A percentile compares a stretch with the other conserved stretches of the same genome.
phyloP scores from a whole-genome alignment of 2,113 vertebrate genomes.

The Bufo bufo region DNA sequence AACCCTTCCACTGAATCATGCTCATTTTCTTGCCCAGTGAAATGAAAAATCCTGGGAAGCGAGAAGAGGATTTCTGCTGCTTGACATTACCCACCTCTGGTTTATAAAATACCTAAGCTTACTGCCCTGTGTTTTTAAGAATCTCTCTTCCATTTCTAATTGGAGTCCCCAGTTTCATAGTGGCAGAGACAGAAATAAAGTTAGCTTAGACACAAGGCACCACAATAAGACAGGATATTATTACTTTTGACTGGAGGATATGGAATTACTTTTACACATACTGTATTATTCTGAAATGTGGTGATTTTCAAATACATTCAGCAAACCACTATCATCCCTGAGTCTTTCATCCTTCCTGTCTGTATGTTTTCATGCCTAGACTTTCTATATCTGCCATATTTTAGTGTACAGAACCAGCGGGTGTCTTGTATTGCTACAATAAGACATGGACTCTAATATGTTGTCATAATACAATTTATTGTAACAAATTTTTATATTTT shows the following conservation, averaged over 20 bases:
- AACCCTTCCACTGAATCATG: slow-evolving; percentile 25
- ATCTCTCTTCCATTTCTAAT: slow-evolving; percentile 20
- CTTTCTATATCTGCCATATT: neutral
- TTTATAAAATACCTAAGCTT: slow-evolving; percentile 30
- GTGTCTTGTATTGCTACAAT: neutral
- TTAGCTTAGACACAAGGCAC: neutral
- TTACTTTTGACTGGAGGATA: neutral
- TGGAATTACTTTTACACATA: neutral
- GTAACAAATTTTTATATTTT: neutral
- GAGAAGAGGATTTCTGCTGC: slow-evolving; percentile 8
- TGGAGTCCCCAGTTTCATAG: slow-evolving; percentile 19
- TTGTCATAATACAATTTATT: neutral
- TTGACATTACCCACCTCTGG: slow-evolving; percentile 44
- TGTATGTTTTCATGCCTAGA: neutral
- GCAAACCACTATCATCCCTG: neutral
- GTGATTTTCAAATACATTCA: neutral
- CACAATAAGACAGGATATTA: neutral
- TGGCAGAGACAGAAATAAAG: neutral
- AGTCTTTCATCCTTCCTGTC: neutral
- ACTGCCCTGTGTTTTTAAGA: slow-evolving; percentile 23
- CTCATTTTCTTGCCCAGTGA: slow-evolving; percentile 30
- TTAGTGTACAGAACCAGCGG: neutral
- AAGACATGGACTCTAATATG: neutral
- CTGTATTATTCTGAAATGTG: neutral
- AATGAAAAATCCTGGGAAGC: slow-evolving; percentile 31